These are phyloP conservation scores for Platanista minor DNA, from an alignment of 2,113 vertebrate genomes.

Conservation along the genomic window DNA sequence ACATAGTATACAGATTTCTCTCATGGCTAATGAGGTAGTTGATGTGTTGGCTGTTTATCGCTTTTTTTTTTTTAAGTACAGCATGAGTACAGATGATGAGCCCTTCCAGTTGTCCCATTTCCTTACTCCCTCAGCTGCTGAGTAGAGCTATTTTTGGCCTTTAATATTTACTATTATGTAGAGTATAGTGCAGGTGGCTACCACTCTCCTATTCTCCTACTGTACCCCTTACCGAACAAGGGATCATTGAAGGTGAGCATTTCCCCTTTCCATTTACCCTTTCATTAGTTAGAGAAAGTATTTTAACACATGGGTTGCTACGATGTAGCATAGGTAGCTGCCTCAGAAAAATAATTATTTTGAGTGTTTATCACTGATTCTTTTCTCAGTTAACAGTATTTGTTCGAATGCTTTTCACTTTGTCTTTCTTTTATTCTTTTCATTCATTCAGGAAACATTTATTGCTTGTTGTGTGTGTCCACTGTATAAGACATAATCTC, in stretches of 20 bases:
- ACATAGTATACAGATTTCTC: neutral
- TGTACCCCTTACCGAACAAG: neutral
- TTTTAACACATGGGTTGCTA: neutral
- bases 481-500: neutral
- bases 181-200: neutral
- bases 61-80: neutral
- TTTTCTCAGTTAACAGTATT: neutral
- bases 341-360: slow-evolving; percentile 25
- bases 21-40: neutral
- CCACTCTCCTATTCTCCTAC: neutral
- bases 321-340: neutral
- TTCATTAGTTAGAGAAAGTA: neutral
- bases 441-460: neutral
- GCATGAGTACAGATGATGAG: neutral
- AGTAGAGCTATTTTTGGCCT: neutral
- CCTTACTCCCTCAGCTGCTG: neutral
- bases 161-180: neutral
- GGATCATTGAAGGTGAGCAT: neutral
- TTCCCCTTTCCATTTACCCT: neutral
- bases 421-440: neutral
- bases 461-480: neutral
- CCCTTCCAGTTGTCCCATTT: neutral
- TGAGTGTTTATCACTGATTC: neutral
- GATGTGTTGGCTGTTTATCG: neutral
- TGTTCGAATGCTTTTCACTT: neutral